Base-by-base conservation (phyloP, 2,888 invertebrate species). In the Nemurella pictetii region DNA sequence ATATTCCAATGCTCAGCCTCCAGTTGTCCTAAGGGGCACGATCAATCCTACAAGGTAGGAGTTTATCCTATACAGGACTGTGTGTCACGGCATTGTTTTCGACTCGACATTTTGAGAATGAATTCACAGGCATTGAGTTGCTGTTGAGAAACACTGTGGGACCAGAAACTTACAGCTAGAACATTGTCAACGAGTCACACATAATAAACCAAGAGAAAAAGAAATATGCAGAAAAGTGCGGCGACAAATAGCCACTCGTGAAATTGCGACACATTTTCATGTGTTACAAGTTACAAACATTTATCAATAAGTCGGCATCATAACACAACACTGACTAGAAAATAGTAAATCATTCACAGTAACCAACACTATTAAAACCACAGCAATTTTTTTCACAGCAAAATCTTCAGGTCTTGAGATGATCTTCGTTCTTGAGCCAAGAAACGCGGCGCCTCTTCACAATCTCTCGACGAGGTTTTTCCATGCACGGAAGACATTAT, bases 1-100 rank as follows among this genome's bases (percentile, higher is more conserved):
- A 36, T 28, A 82, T 78, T 82, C 82, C 82, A 78, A 28, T 30
- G 28, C 25, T 72, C 55, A 72, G 82, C 36, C 35, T 35, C 35
- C 80, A 25, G 30, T 15, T 0, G 32, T 80, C 35, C 80, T 30
- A 32, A 26, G n/a, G 25, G 35, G 3, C 36, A 35, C 26, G 36
- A 26, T 27, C 28, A 26, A 26, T 3, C 75, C 75, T 75, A 75
- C 75, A 75, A 75, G 26, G 75, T 75, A 75, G 75, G 28, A 75
- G 28, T 15, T 12, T 25, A 75, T 28, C 26, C 75, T 75, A 75
- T 3, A 28, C 75, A 28, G 55, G 55, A 55, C 55, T 55, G 55
- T 55, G 55, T 20, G 9, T 55, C 55, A 55, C 55, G 55, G 55
- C 20, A 15, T 55, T 5, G 32, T 9, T 3, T 32, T 32, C 32